phyloP scores from a whole-genome alignment of 2,113 vertebrate genomes.

The Crotalus tigris region DNA sequence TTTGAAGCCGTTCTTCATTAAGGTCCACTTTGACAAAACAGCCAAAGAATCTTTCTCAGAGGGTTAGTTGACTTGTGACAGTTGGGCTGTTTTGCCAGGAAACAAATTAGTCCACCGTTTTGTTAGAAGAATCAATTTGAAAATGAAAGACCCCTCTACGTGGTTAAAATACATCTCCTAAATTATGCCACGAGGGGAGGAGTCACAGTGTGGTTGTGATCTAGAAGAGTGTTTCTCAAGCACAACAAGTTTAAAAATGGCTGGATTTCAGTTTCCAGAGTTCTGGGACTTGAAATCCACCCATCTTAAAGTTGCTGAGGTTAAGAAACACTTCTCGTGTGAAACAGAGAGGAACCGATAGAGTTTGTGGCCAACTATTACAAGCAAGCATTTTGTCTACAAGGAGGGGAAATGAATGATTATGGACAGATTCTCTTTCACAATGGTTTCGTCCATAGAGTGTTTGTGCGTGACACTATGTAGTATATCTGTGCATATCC shows the following conservation, averaged over 20 bases:
- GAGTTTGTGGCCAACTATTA: not conserved
- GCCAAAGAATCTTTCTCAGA: not conserved
- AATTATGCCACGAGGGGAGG: not conserved
- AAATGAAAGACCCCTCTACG: not conserved
- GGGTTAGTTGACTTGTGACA: not conserved
- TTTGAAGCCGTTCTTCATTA: not conserved
- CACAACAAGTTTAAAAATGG: not conserved
- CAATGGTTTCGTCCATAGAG: not conserved
- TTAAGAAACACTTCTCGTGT: not conserved
- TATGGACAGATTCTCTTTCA: not conserved
- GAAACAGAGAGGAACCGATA: not conserved
- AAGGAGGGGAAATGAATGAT: not conserved
- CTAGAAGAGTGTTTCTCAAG: not conserved
- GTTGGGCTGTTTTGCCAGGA: not conserved
- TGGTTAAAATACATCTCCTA: not conserved
- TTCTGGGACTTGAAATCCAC: not conserved
- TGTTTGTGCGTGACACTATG: too few species aligned
- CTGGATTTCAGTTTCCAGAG: not conserved
- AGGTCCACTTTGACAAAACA: not conserved
- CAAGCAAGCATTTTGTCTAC: not conserved
- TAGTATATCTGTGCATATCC: too few species aligned
- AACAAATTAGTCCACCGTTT: not conserved
- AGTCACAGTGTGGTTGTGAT: not conserved
- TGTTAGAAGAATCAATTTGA: not conserved
- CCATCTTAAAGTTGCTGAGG: not conserved